A percentile compares a stretch with the other conserved stretches of the same genome.
phyloP scores from a whole-genome alignment of 2,797 vertebrate species.

The Leptoclinus maculatus region DNA sequence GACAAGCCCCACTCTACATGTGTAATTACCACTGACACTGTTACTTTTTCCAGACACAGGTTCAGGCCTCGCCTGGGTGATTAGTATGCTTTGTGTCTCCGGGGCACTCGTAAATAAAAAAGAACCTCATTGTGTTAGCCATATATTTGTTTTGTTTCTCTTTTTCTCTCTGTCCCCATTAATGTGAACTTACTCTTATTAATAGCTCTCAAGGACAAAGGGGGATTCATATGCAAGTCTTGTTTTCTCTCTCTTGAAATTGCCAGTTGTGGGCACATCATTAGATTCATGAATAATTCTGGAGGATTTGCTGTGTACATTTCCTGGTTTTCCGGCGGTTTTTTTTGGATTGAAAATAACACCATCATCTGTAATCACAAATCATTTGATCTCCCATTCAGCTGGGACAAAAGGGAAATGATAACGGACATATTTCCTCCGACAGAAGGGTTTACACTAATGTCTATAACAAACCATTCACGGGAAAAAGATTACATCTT shows the following conservation, averaged over 20 bases:
- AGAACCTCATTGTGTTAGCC: slow-evolving; percentile 65
- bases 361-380: slow-evolving; percentile 72
- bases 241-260: slow-evolving; percentile 73
- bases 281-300: slow-evolving; percentile 82
- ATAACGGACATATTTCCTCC: slow-evolving; percentile 62
- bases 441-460: slow-evolving; percentile 72
- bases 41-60: slow-evolving; percentile 78
- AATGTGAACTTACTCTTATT: slow-evolving; percentile 77
- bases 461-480: slow-evolving; percentile 72
- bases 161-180: slow-evolving; percentile 69
- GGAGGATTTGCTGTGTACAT: slow-evolving; percentile 74
- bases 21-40: slow-evolving; percentile 84
- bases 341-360: slow-evolving; percentile 68
- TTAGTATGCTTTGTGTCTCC: slow-evolving; percentile 79
- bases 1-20: slow-evolving; percentile 78
- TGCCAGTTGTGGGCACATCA: slow-evolving; percentile 75
- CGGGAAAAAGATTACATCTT: slow-evolving; percentile 77
- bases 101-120: slow-evolving; percentile 77
- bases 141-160: slow-evolving; percentile 79
- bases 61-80: slow-evolving; percentile 71
- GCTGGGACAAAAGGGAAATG: slow-evolving; percentile 76
- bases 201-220: slow-evolving; percentile 82
- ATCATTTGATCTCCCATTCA: slow-evolving; percentile 79
- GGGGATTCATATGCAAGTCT: slow-evolving; percentile 68
- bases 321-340: slow-evolving; percentile 74